Conservation (phyloP, 2,888 invertebrate species). For the Cryptophagus acutangulus region DNA sequence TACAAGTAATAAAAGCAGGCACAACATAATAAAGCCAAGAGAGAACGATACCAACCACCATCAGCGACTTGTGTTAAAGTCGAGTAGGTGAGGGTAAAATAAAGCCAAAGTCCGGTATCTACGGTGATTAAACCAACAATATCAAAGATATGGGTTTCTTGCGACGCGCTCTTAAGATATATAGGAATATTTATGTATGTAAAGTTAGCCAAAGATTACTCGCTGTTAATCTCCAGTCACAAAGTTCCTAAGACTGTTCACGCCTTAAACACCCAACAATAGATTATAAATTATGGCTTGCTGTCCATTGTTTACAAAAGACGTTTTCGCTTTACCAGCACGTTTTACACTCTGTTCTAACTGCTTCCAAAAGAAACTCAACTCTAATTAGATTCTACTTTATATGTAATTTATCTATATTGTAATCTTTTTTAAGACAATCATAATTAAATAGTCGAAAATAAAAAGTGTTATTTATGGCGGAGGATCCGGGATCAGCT, state of each 20-base stretch:
- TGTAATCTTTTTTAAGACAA: no score
- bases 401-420: no score
- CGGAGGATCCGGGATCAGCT: no score
- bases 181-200: slow-evolving; percentile 46
- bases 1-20: slow-evolving; percentile 25
- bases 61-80: slow-evolving; percentile 8
- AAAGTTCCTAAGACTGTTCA: slow-evolving; percentile 43
- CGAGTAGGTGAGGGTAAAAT: slow-evolving; percentile 24
- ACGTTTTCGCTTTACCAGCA: no score
- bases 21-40: slow-evolving; percentile 27
- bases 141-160: slow-evolving; percentile 45
- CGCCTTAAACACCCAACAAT: slow-evolving; percentile 40
- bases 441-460: no score
- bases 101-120: slow-evolving; percentile 37
- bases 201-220: slow-evolving; percentile 46
- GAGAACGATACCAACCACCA: slow-evolving; percentile 2
- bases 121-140: slow-evolving; percentile 42
- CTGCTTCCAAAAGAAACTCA: no score
- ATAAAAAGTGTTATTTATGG: no score
- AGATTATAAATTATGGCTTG: slow-evolving; percentile 42
- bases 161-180: slow-evolving; percentile 36
- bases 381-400: no score
- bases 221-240: slow-evolving; percentile 45
- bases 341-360: no score
- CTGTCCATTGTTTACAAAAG: slow-evolving; percentile 33